Base-by-base conservation (phyloP, 1,140 invertebrate species). In the Lasioglossum albipes region DNA sequence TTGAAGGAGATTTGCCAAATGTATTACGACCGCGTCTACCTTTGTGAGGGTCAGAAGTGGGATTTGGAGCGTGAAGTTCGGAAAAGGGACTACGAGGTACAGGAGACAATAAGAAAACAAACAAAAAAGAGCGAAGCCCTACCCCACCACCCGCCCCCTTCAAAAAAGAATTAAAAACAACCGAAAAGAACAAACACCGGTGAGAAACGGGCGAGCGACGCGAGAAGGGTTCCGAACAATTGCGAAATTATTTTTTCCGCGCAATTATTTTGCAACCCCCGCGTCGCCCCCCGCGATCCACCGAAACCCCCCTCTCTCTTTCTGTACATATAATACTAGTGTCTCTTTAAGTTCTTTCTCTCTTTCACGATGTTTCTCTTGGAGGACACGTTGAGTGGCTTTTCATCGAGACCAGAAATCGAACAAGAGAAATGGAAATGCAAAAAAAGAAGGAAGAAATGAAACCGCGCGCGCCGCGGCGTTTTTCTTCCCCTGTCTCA, bases 21-120 rank as follows among this genome's bases (percentile, higher is more conserved):
- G 94, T 97, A 99, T 96, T 97, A 97, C 96, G 96, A 97, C 94
- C 97, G 97, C 95, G 96, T 99, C 95, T 97, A 96, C 95, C 95
- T 97, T 95, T 98, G 98, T 95, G 98, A 99, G 95, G 97, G 97
- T 95, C 98, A 99, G 95, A 99, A 99, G 96, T 99, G 98, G 97
- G 98, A 99, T 97, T 98, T 99, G 97, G 98, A 99, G 96, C 97
- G 97, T 95, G 97, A 99, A 96, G 98, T 99, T 95, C 96, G 97
- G 95, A 98, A 98, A 95, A 98, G 97, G 96, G 98, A 99, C 95
- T 98, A 96, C 95, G 98, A 99, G 97, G 98, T 99, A 97, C 95
- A 91, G 77, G 79, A 84, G 79, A 78, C 31, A 77, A 83, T 74
- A 76, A 71, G 59, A 81, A 45, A 75, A 45, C 52, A 54, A 18